phyloP scores from a whole-genome alignment of 23 tunicate species.

The Botrylloides violaceus region DNA sequence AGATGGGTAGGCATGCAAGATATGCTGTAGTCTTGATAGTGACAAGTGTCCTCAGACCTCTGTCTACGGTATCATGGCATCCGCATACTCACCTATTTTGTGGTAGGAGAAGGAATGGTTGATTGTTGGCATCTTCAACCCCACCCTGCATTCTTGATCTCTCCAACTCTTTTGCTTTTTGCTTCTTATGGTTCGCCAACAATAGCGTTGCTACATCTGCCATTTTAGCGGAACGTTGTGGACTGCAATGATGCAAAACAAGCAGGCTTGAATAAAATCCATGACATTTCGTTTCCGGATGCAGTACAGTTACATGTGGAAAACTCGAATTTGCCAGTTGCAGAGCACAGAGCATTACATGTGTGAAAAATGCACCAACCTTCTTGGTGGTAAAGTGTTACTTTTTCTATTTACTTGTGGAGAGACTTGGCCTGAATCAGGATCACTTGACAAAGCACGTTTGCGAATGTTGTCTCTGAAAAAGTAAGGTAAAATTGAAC shows the following conservation, averaged over 20 bases:
- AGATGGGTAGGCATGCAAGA: too few relatives aligned
- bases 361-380: background rate
- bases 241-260: slow-evolving; percentile 3
- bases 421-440: background rate
- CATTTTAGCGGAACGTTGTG: background rate
- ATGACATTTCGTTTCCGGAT: too few relatives aligned
- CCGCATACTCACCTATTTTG: background rate
- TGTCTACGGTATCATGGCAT: too few relatives aligned
- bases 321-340: too few relatives aligned
- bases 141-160: background rate
- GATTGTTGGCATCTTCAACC: slow-evolving; percentile 3
- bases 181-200: slow-evolving; percentile 5
- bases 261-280: background rate
- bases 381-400: background rate
- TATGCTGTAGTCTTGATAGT: too few relatives aligned
- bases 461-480: background rate
- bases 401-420: background rate
- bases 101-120: background rate
- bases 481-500: too few relatives aligned
- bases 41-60: too few relatives aligned
- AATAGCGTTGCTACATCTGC: slow-evolving; percentile 3
- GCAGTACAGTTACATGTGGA: too few relatives aligned
- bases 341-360: too few relatives aligned
- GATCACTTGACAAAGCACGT: background rate
- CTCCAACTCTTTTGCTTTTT: background rate